Conservation (phyloP, 2,888 invertebrate species). For the Nephrocerus scutellatus region DNA sequence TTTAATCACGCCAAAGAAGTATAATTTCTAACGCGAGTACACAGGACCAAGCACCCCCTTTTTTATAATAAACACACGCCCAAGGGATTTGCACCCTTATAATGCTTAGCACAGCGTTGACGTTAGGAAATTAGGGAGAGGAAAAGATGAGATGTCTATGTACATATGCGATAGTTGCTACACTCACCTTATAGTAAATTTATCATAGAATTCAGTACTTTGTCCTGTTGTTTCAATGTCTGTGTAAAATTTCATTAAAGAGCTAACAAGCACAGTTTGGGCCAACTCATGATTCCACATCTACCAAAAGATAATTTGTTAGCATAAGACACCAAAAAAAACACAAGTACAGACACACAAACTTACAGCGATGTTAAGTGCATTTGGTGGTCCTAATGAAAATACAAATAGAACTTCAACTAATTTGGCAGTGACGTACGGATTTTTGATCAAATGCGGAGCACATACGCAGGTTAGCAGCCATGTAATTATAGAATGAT, state of each 20-base stretch:
- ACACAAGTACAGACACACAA: not conserved
- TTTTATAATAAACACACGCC: no score
- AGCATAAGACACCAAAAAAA: slow-evolving; percentile 1
- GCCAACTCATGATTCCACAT: slow-evolving; percentile 85
- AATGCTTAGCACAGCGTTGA: no score
- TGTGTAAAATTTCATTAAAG: slow-evolving; percentile 96
- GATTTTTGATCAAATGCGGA: slow-evolving; percentile 87
- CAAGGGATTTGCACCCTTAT: no score
- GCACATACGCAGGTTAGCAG: slow-evolving; percentile 84
- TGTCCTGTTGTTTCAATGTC: slow-evolving; percentile 97
- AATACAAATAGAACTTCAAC: slow-evolving; percentile 83
- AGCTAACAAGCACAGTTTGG: slow-evolving; percentile 73
- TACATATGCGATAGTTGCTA: no score
- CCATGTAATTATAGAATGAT: slow-evolving; percentile 80
- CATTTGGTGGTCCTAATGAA: slow-evolving; percentile 58
- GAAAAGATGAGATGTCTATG: no score
- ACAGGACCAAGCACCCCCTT: no score
- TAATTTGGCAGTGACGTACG: slow-evolving; percentile 93
- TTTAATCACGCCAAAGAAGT: no score
- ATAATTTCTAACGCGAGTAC: no score
- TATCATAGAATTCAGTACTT: slow-evolving; percentile 98
- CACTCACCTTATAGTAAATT: slow-evolving; percentile 81
- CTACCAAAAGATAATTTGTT: slow-evolving; percentile 59
- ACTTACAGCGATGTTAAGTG: slow-evolving; percentile 44
- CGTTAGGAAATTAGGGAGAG: no score